Evolutionary conservation across 1,140 invertebrate species (phyloP).

Genomic region (Platorchestia sp.): DNA sequence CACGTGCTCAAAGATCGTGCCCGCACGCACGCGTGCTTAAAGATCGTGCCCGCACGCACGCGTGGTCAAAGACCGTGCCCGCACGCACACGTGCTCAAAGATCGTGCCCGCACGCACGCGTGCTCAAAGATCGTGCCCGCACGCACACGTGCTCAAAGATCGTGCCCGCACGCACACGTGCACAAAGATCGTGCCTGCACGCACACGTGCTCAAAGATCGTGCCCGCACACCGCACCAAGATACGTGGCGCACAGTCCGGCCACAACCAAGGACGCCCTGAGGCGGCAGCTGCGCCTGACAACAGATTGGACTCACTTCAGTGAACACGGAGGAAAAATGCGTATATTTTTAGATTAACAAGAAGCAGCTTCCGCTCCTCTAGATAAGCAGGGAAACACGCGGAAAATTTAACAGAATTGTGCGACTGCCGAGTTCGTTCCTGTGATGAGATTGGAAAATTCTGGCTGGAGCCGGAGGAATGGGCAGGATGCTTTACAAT

Average conservation of each 20-base stretch:
- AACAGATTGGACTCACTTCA: constrained; percentile 12
- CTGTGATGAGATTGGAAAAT: not conserved
- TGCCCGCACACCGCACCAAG: no score
- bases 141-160: no score
- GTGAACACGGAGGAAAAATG: not conserved
- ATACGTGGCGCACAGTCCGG: not conserved
- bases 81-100: no score
- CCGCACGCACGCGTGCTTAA: no score
- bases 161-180: no score
- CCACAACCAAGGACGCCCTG: not conserved
- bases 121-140: no score
- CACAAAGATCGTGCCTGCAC: no score
- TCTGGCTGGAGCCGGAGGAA: not conserved
- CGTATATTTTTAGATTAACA: constrained; percentile 13
- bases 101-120: no score
- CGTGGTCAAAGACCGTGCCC: no score
- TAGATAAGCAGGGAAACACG: constrained; percentile 12
- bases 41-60: no score
- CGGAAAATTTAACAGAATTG: constrained; percentile 8
- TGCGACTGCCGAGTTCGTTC: not conserved
- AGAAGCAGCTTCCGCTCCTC: constrained; percentile 5
- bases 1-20: no score
- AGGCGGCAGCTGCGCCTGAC: not conserved
- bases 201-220: no score
- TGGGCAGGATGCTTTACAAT: not conserved